These are phyloP conservation scores for Temnothorax nylanderi DNA, from an alignment of 1,140 invertebrate species.

Conservation along the genomic window DNA sequence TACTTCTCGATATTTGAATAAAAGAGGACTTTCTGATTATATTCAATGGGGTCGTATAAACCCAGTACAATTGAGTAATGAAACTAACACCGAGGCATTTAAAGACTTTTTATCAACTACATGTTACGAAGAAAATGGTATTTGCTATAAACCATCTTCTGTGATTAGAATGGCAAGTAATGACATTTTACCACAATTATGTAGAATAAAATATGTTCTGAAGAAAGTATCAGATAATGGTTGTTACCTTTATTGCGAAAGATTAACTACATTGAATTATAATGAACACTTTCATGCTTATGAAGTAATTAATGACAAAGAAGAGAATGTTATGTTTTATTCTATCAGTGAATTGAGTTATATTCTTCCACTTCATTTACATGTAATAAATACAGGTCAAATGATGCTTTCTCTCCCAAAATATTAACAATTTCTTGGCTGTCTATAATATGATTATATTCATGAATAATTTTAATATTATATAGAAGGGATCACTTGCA, in stretches of 20 bases:
- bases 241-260: background rate
- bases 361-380: constrained; percentile 2
- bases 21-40: background rate
- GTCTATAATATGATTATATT: background rate
- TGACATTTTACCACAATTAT: constrained; percentile 5
- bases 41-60: background rate
- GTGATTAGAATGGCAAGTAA: constrained; percentile 8
- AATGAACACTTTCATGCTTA: constrained; percentile 18
- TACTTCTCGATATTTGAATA: constrained; percentile 4
- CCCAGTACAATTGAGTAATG: background rate
- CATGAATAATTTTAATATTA: no score
- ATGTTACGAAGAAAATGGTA: constrained; percentile 9
- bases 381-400: constrained; percentile 5
- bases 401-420: constrained; percentile 5
- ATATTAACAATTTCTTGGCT: constrained; percentile 25
- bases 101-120: background rate
- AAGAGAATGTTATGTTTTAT: background rate
- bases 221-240: background rate
- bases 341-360: background rate
- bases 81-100: background rate
- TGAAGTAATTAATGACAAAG: constrained; percentile 13
- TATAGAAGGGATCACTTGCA: no score
- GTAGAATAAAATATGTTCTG: constrained; percentile 24
- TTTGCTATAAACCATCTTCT: constrained; percentile 8
- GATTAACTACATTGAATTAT: constrained; percentile 13